Conservation (phyloP, 2,113 vertebrate species). For the Oenanthe melanoleuca region DNA sequence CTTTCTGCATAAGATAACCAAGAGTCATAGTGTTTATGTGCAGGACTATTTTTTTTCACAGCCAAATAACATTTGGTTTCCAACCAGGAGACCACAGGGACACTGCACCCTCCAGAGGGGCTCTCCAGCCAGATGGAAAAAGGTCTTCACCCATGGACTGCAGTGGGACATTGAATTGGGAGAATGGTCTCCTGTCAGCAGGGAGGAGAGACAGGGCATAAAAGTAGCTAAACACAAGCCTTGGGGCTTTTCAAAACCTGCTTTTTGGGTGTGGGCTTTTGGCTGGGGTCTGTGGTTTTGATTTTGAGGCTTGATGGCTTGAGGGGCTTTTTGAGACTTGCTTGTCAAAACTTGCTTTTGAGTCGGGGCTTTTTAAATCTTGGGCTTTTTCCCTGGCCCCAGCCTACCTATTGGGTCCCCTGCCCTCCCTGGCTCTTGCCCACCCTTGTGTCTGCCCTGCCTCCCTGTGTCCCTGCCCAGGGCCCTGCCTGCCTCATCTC, state of each 20-base stretch:
- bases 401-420: not conserved
- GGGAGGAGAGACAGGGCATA: not conserved
- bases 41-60: not conserved
- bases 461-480: not conserved
- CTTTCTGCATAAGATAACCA: not conserved
- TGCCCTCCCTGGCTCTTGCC: not conserved
- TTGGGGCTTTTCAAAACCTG: too few relatives aligned
- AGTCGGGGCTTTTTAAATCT: too few relatives aligned
- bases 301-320: too few relatives aligned
- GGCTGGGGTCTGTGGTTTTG: too few relatives aligned
- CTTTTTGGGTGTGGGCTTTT: too few relatives aligned
- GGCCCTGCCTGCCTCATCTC: not conserved
- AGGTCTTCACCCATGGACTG: too few relatives aligned
- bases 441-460: not conserved
- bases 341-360: not conserved
- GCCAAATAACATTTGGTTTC: not conserved
- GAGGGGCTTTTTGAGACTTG: not conserved
- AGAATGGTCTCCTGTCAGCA: not conserved
- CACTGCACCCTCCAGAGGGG: too few relatives aligned
- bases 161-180: too few relatives aligned
- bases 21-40: not conserved
- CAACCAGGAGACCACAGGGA: not conserved
- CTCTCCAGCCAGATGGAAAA: not conserved
- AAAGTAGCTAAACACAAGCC: too few relatives aligned
- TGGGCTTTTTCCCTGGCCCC: rapidly evolving